Percentiles rank a stretch among this genome's conserved stretches.
Evolutionary conservation across 92 coral and sea anemone species (phyloP).

Genomic region (Plumapathes pennacea): DNA sequence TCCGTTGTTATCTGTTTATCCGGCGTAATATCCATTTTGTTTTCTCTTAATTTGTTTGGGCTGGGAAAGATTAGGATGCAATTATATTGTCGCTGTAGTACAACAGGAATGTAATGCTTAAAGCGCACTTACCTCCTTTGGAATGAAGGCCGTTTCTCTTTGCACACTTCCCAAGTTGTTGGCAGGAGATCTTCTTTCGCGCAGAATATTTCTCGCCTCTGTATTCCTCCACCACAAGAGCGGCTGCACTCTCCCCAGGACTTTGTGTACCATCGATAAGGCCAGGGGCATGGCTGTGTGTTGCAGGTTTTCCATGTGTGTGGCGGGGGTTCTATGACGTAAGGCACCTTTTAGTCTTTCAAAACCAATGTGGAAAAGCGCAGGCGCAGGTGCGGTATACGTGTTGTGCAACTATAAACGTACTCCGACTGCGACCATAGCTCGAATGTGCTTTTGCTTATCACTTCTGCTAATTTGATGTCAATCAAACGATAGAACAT

Average conservation of each 20-base stretch:
- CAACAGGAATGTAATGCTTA: too few species aligned
- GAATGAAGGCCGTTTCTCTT: slow-evolving; percentile 42
- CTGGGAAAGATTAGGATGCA: too few species aligned
- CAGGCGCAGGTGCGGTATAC: too few species aligned
- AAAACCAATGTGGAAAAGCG: background rate
- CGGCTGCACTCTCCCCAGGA: slow-evolving; percentile 64
- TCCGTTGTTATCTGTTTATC: too few species aligned
- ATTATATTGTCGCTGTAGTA: too few species aligned
- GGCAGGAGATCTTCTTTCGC: slow-evolving; percentile 68
- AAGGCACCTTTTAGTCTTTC: background rate
- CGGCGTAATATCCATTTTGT: too few species aligned
- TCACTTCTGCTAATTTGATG: too few species aligned
- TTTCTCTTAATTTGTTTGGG: too few species aligned
- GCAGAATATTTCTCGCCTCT: slow-evolving; percentile 54
- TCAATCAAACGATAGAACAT: too few species aligned
- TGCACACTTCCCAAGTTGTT: slow-evolving; percentile 76
- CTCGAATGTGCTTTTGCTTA: too few species aligned
- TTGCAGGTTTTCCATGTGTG: slow-evolving; percentile 73
- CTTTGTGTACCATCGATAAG: slow-evolving; percentile 60
- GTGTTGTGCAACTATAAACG: too few species aligned
- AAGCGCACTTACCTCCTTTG: slow-evolving; percentile 41
- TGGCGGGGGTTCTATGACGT: slow-evolving; percentile 47
- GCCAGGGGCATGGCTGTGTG: slow-evolving; percentile 65
- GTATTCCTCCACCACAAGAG: slow-evolving; percentile 74
- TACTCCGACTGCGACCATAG: too few species aligned